These are phyloP conservation scores for Oncopodura yosiiana DNA, from an alignment of 1,140 invertebrate genomes.

Conservation along the genomic window DNA sequence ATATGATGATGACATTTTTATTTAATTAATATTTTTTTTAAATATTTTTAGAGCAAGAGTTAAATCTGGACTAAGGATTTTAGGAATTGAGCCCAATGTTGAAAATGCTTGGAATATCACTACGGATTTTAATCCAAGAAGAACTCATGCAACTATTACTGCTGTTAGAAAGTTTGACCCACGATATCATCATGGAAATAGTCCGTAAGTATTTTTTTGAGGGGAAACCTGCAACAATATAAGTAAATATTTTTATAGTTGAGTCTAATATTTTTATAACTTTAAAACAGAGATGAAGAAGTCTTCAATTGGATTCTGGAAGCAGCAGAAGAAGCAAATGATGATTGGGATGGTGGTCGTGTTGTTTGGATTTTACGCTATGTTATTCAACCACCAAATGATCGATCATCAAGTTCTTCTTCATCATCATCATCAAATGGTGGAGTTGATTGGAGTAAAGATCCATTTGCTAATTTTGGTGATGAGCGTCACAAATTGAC, in stretches of 20 bases:
- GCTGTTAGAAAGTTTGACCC: slow-evolving; percentile 51
- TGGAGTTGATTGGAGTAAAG: slow-evolving; percentile 37
- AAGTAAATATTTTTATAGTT: no score
- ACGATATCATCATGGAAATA: slow-evolving; percentile 23
- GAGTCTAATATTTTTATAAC: not conserved
- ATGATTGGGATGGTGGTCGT: slow-evolving; percentile 64
- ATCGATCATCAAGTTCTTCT: slow-evolving; percentile 42
- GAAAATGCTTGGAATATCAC: slow-evolving; percentile 70
- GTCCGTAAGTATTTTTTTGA: not conserved
- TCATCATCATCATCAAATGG: slow-evolving; percentile 30
- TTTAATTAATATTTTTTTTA: not conserved
- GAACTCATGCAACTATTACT: slow-evolving; percentile 73
- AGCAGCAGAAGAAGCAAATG: slow-evolving; percentile 65
- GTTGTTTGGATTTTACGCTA: slow-evolving; percentile 71
- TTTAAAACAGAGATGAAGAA: slow-evolving; percentile 52
- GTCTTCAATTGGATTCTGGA: slow-evolving; percentile 83
- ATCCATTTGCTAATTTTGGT: slow-evolving; percentile 48
- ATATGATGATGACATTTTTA: not conserved
- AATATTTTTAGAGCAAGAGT: slow-evolving; percentile 61
- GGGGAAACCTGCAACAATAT: no score
- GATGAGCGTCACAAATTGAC: slow-evolving; percentile 60
- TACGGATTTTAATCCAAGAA: slow-evolving; percentile 68
- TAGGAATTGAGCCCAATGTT: slow-evolving; percentile 66
- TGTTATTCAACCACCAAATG: slow-evolving; percentile 49
- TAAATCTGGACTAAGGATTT: slow-evolving; percentile 68